Base-by-base conservation (phyloP, 2,797 vertebrate genomes). In the Takifugu rubripes region DNA sequence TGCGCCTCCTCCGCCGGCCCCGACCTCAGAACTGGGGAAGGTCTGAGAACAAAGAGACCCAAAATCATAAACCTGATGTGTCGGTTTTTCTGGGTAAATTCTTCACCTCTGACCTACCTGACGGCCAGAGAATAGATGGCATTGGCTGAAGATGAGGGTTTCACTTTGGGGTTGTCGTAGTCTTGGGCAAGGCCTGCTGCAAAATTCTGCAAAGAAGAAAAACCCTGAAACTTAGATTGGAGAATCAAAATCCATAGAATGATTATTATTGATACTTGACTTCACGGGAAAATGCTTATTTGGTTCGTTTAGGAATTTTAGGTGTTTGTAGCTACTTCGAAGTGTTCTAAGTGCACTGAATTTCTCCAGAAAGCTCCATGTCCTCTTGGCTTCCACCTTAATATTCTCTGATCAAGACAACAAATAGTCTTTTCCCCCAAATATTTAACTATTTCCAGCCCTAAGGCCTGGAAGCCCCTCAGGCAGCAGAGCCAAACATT, bases 141-240 rank as follows among this genome's bases (percentile, higher is more conserved):
- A 6, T 91, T 98, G 66, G 95, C 95, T 3, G 97, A 98, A 0
- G 90, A 85, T 0, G 96, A 99, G 16, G 94, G 89, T 77, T 98
- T 99, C 53, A 98, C 94, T 92, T 96, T 98, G 66, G 95, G 91
- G 84, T 87, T 93, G 68, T 99, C 96, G 27, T 91, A 92, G 49
- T 98, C 96, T 31, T 88, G 84, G 68, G 87, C 77, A 21, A 70
- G 57, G 46, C 88, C 27, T 1, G 91, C 77, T 16, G 86, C 81
- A 55, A 91, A 90, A 84, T 44, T 93, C 97, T 99, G 87, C 31
- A 33, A 33, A 33, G 31, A 3, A 85, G 89, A 56, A 69, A 50
- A 52, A 83, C 75, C 59, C 8, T 74, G 31, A 64, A 59, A 14
- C 3, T 1, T 24, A 67, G 45, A 1, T 69, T 24, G 62, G 51